Evolutionary conservation across 2,888 invertebrate genomes (phyloP).

Genomic region (Spatulosminthurus flaviceps): DNA sequence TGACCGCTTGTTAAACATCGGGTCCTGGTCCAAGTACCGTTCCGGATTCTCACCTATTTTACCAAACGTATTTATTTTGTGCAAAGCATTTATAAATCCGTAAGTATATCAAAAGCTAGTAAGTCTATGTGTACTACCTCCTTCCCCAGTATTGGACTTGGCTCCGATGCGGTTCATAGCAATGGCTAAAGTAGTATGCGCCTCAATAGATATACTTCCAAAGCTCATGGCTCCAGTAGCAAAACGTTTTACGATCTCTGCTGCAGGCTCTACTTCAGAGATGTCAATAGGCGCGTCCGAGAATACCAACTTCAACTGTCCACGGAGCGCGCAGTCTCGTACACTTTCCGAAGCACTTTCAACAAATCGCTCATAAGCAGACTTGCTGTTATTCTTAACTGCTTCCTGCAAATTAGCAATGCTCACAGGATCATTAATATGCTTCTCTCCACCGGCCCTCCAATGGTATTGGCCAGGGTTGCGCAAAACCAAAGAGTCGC

Average conservation of each 20-base stretch:
- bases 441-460: slow-evolving; percentile 93
- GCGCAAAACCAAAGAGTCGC: slow-evolving; percentile 79
- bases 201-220: slow-evolving; percentile 95
- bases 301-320: slow-evolving; percentile 87
- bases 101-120: too few species aligned
- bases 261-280: slow-evolving; percentile 89
- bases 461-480: slow-evolving; percentile 97
- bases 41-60: slow-evolving; percentile 71
- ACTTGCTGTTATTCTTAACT: slow-evolving; percentile 79
- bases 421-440: slow-evolving; percentile 93
- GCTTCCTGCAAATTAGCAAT: slow-evolving; percentile 88
- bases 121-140: too few species aligned
- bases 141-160: slow-evolving; percentile 99
- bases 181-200: slow-evolving; percentile 92
- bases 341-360: slow-evolving; percentile 89
- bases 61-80: background rate
- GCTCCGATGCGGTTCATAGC: slow-evolving; percentile 98
- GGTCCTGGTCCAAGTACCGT: slow-evolving; percentile 81
- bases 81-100: too few species aligned
- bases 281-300: slow-evolving; percentile 80
- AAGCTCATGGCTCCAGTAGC: slow-evolving; percentile 96
- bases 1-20: slow-evolving; percentile 84
- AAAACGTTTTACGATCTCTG: slow-evolving; percentile 95
- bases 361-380: slow-evolving; percentile 84
- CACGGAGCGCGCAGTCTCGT: slow-evolving; percentile 86